These are phyloP conservation scores for Ia io DNA, from an alignment of 2,113 vertebrate genomes.

Conservation along the genomic window DNA sequence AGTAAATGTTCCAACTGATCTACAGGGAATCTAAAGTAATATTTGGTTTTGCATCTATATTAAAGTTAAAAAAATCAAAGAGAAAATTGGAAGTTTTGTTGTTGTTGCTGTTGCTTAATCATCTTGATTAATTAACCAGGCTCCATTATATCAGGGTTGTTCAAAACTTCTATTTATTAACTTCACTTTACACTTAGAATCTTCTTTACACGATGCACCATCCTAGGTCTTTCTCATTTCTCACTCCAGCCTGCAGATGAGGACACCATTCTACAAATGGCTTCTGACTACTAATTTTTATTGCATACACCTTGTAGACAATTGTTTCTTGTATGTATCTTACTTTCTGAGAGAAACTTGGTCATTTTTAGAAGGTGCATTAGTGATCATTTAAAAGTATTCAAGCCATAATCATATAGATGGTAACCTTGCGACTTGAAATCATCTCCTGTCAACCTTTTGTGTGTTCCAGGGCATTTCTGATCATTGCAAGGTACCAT, in stretches of 20 bases:
- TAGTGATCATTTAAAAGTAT: neutral
- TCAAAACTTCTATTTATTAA: neutral
- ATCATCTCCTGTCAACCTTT: neutral
- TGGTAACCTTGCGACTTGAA: neutral
- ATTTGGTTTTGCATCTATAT: neutral
- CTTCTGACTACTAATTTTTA: neutral
- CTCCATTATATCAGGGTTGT: neutral
- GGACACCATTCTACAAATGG: neutral
- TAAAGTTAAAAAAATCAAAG: slow-evolving; percentile 23
- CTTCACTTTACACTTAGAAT: neutral
- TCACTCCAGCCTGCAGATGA: neutral
- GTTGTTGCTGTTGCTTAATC: neutral
- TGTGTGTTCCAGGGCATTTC: neutral
- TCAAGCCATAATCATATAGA: neutral
- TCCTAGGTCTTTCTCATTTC: neutral
- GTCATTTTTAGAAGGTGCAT: neutral
- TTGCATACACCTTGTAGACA: neutral
- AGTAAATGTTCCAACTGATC: neutral
- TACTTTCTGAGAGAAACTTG: neutral
- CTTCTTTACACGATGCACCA: neutral
- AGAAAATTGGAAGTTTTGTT: neutral
- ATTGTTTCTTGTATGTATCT: neutral
- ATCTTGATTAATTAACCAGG: neutral
- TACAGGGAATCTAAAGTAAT: neutral
- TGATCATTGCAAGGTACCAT: neutral